A percentile compares a stretch with the other conserved stretches of the same genome.
These are phyloP conservation scores for Trachelus stipa DNA, from an alignment of 2,888 invertebrate genomes.

Conservation along the genomic window DNA sequence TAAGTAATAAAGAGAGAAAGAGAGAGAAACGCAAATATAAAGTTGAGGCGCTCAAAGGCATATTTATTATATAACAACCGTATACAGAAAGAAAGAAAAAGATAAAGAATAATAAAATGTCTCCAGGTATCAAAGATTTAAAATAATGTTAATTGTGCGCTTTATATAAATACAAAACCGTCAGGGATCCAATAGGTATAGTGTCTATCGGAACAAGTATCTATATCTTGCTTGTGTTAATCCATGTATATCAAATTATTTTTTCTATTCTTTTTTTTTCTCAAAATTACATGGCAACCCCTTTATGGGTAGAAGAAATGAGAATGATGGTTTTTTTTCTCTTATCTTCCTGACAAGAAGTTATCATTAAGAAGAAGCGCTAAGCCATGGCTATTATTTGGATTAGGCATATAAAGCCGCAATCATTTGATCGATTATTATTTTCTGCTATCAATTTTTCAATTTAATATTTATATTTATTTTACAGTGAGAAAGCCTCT, in stretches of 20 bases:
- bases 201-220: neutral
- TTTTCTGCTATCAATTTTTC: no score
- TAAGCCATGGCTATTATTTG: no score
- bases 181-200: neutral
- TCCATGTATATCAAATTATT: neutral
- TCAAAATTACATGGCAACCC: no score
- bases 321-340: no score
- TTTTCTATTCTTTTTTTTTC: neutral
- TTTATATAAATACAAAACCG: neutral
- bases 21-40: neutral
- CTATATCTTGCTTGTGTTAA: constrained; percentile 1
- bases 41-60: constrained; percentile 1
- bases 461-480: no score
- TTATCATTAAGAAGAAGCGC: no score
- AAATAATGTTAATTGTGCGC: neutral
- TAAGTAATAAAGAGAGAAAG: neutral
- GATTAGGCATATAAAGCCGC: no score
- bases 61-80: neutral
- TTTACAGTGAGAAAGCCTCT: no score
- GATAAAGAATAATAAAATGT: neutral
- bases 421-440: no score
- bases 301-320: no score
- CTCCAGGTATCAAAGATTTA: constrained; percentile 1
- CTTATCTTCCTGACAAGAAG: no score
- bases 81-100: constrained; percentile 1